Conservation (phyloP, 2,113 vertebrate species). For the Colaptes auratus region DNA sequence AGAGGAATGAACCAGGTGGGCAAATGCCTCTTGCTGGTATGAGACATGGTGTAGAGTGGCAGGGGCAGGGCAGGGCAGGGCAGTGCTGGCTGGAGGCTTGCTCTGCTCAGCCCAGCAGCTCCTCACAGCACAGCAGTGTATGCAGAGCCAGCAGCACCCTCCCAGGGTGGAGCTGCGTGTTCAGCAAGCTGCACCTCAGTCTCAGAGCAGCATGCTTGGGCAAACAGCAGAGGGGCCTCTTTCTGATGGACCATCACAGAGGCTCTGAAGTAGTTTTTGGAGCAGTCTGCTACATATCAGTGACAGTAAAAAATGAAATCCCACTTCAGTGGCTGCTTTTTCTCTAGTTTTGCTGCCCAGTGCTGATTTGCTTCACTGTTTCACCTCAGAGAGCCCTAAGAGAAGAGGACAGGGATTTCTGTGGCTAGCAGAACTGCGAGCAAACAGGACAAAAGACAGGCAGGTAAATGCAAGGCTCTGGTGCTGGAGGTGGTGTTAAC, state of each 20-base stretch:
- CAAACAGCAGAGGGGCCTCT: background rate
- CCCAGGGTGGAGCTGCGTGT: background rate
- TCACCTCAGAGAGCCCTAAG: background rate
- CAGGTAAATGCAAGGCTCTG: accelerated
- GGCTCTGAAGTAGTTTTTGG: background rate
- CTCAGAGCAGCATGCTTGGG: accelerated
- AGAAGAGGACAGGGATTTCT: background rate
- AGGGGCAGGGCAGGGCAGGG: background rate
- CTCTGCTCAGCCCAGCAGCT: background rate
- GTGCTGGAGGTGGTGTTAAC: background rate
- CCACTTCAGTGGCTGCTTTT: background rate
- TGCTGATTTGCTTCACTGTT: background rate
- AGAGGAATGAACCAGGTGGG: accelerated
- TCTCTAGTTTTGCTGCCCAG: accelerated
- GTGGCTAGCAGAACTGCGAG: background rate
- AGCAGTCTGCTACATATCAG: background rate
- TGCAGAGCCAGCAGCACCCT: background rate
- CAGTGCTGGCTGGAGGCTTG: background rate
- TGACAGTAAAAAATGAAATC: background rate
- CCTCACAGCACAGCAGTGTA: background rate
- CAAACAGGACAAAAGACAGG: background rate
- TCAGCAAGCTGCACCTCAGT: background rate
- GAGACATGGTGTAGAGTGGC: accelerated
- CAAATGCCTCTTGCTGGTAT: background rate
- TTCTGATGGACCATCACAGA: background rate